phyloP scores from a whole-genome alignment of 2,888 invertebrate species.

The Lagria hirta region DNA sequence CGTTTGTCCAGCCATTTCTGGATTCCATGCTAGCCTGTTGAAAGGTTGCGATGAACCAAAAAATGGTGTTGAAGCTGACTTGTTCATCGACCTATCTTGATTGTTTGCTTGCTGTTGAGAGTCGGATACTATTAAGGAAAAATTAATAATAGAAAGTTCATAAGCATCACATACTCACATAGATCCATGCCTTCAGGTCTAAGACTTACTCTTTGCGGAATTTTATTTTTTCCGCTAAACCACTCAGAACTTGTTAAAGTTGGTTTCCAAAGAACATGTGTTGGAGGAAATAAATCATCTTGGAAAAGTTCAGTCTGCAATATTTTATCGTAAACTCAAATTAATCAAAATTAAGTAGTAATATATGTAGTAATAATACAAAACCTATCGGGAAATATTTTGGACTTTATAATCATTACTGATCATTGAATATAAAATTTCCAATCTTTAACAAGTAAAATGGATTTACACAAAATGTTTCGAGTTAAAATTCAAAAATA shows the following conservation, averaged over 20 bases:
- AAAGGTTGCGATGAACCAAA: constrained; percentile 55
- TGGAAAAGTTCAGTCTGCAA: constrained; percentile 90
- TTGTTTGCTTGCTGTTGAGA: constrained; percentile 54
- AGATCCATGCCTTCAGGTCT: constrained; percentile 87
- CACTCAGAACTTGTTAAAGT: constrained; percentile 75
- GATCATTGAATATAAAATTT: background rate
- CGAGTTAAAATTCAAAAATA: too few relatives aligned
- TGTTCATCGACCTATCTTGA: constrained; percentile 54
- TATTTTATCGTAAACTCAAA: constrained; percentile 3
- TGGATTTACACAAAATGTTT: too few relatives aligned
- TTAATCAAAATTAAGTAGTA: constrained; percentile 1
- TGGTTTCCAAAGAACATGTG: constrained; percentile 83
- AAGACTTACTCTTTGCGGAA: constrained; percentile 68
- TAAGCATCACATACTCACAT: constrained; percentile 60
- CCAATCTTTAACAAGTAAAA: too few relatives aligned
- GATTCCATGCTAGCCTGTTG: constrained; percentile 57
- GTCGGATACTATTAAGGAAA: constrained; percentile 47
- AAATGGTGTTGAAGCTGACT: constrained; percentile 53
- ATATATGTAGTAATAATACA: too few relatives aligned
- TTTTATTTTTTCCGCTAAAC: constrained; percentile 69
- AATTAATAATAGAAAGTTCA: constrained; percentile 5
- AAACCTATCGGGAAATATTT: too few relatives aligned
- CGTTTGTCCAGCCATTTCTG: constrained; percentile 53
- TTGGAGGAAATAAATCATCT: constrained; percentile 95
- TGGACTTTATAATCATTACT: too few relatives aligned